Evolutionary conservation across 53 echinoderm and acorn worm genomes (phyloP).

Genomic region (Mesocentrotus franciscanus): DNA sequence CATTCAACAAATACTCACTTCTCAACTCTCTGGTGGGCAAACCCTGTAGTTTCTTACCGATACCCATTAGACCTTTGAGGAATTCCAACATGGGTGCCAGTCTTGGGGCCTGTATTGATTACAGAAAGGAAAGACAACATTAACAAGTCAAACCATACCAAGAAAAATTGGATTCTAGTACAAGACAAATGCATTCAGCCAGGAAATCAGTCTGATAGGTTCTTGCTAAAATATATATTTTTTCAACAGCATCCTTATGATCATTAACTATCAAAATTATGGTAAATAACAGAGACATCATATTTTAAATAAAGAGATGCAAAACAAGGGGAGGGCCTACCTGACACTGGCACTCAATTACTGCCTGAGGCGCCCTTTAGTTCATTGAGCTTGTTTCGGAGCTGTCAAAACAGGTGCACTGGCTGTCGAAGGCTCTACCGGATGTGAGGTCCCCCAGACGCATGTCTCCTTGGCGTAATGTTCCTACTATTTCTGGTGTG

Average conservation of each 20-base stretch:
- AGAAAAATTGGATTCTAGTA: too few relatives aligned
- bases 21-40: slow-evolving; percentile 94
- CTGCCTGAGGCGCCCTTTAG: slow-evolving; percentile 81
- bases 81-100: slow-evolving; percentile 92
- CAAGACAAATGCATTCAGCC: too few relatives aligned
- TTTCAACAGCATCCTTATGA: too few relatives aligned
- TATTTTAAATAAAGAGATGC: too few relatives aligned
- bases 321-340: slow-evolving; percentile 40
- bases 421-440: slow-evolving; percentile 88
- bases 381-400: slow-evolving; percentile 89
- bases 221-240: too few relatives aligned
- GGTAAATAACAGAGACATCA: too few relatives aligned
- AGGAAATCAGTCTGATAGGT: too few relatives aligned
- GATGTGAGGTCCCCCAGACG: slow-evolving; percentile 90
- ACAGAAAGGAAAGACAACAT: neutral
- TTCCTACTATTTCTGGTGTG: slow-evolving; percentile 53
- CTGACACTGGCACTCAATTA: slow-evolving; percentile 88
- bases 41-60: slow-evolving; percentile 90
- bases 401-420: slow-evolving; percentile 93
- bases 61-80: slow-evolving; percentile 85
- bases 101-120: slow-evolving; percentile 84
- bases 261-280: too few relatives aligned
- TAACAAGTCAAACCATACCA: too few relatives aligned
- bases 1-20: slow-evolving; percentile 76
- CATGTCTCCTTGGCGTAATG: slow-evolving; percentile 66